Percentiles rank a stretch among this genome's conserved stretches.
These are phyloP conservation scores for Portevinia maculata DNA, from an alignment of 2,888 invertebrate genomes.

Conservation along the genomic window DNA sequence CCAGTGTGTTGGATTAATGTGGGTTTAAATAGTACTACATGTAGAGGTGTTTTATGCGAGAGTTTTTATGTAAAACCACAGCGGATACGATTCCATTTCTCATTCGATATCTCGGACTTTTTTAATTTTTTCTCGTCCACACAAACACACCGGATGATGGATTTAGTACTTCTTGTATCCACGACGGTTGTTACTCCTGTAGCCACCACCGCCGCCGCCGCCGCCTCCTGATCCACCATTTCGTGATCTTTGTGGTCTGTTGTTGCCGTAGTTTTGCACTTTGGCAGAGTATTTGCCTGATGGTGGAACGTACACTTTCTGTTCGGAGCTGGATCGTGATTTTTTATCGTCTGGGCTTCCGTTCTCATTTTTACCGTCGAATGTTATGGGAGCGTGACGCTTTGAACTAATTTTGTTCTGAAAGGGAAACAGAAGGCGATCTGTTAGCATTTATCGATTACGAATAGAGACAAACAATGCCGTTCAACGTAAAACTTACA, in stretches of 20 bases:
- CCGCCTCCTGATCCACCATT: slow-evolving; percentile 73
- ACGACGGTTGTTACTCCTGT: slow-evolving; percentile 62
- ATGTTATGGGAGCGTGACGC: slow-evolving; percentile 92
- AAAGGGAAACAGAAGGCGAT: slow-evolving; percentile 31
- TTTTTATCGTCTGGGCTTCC: slow-evolving; percentile 84
- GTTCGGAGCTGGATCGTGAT: slow-evolving; percentile 84
- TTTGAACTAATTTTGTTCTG: slow-evolving; percentile 83
- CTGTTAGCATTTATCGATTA: neutral
- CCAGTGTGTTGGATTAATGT: neutral
- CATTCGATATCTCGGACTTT: neutral
- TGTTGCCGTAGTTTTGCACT: slow-evolving; percentile 82
- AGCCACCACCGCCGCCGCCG: slow-evolving; percentile 74
- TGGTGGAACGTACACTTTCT: slow-evolving; percentile 93
- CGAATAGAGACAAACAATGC: too few species aligned
- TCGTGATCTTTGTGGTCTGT: slow-evolving; percentile 78
- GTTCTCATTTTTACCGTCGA: slow-evolving; percentile 84
- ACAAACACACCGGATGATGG: slow-evolving; percentile 11
- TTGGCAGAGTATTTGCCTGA: slow-evolving; percentile 94
- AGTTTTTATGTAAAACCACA: neutral
- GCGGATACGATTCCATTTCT: slow-evolving; percentile 12
- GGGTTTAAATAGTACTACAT: neutral
- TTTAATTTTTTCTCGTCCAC: slow-evolving; percentile 34
- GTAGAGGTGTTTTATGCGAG: too few species aligned
- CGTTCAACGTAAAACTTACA: slow-evolving; percentile 79
- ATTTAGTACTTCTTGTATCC: slow-evolving; percentile 63